These are phyloP conservation scores for Morpho achilles DNA, from an alignment of 2,888 invertebrate genomes.

Conservation along the genomic window DNA sequence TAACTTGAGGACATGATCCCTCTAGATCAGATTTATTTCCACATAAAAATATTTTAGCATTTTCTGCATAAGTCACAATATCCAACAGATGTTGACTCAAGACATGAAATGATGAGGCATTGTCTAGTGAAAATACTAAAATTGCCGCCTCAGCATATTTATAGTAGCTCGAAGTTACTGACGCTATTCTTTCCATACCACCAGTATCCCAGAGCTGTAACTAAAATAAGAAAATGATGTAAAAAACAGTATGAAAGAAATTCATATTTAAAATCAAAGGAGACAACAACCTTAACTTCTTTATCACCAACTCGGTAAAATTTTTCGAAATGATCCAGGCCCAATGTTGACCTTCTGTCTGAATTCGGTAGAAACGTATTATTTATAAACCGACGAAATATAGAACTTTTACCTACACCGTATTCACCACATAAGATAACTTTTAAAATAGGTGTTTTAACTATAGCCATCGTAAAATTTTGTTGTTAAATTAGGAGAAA, in stretches of 20 bases:
- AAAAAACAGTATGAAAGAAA: slow-evolving; percentile 6
- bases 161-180: slow-evolving; percentile 96
- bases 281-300: slow-evolving; percentile 83
- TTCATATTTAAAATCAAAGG: slow-evolving; percentile 22
- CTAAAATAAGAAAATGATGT: slow-evolving; percentile 63
- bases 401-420: slow-evolving; percentile 96
- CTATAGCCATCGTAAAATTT: slow-evolving; percentile 83
- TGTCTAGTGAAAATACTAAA: slow-evolving; percentile 93
- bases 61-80: slow-evolving; percentile 95
- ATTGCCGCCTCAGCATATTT: slow-evolving; percentile 97
- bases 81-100: slow-evolving; percentile 95
- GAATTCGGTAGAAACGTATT: slow-evolving; percentile 91
- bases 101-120: slow-evolving; percentile 94
- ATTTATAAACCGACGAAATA: slow-evolving; percentile 94
- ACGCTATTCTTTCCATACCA: slow-evolving; percentile 97
- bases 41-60: slow-evolving; percentile 96
- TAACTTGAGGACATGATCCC: slow-evolving; percentile 86
- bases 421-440: slow-evolving; percentile 97
- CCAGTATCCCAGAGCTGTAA: slow-evolving; percentile 98
- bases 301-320: slow-evolving; percentile 86
- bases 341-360: slow-evolving; percentile 92
- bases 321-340: slow-evolving; percentile 94
- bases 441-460: slow-evolving; percentile 92
- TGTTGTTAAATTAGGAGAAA: slow-evolving; percentile 8
- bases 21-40: slow-evolving; percentile 94